Evolutionary conservation across 2,797 vertebrate species (phyloP).

Genomic region (Alauda arvensis): DNA sequence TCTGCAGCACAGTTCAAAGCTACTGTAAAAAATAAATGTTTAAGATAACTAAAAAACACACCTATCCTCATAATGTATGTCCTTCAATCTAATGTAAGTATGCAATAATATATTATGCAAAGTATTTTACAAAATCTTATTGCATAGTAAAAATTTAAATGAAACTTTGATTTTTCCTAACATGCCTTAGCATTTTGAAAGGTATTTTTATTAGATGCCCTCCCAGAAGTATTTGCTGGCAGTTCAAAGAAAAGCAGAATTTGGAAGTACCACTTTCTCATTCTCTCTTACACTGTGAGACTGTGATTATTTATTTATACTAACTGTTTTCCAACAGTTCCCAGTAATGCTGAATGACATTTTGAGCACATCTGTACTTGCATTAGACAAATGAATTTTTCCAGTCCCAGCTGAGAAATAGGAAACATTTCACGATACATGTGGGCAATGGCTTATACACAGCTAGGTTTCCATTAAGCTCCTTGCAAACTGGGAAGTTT

Average conservation of each 20-base stretch:
- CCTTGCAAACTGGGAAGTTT: not conserved
- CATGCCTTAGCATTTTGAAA: not conserved
- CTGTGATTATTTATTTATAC: conserved; percentile 40
- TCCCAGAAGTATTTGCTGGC: not conserved
- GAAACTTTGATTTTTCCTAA: not conserved
- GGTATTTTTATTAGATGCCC: not conserved
- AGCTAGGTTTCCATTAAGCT: not conserved
- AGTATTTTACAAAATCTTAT: not conserved
- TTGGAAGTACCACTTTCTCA: not conserved
- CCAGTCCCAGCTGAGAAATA: not conserved
- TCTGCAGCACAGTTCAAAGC: not conserved
- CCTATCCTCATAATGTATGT: not conserved
- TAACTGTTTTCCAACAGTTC: not conserved
- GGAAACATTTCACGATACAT: not conserved
- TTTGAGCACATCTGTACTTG: conserved; percentile 41
- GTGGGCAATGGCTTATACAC: not conserved
- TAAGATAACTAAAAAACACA: not conserved
- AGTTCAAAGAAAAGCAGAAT: conserved; percentile 15
- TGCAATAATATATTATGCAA: not conserved
- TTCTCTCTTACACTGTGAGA: not conserved
- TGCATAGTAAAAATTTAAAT: not conserved
- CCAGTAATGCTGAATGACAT: conserved; percentile 29
- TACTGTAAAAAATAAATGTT: not conserved
- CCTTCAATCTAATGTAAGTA: not conserved
- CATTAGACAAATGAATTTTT: not conserved